These are phyloP conservation scores for Sclerodermus sp. DNA, from an alignment of 2,888 invertebrate species.

Conservation along the genomic window DNA sequence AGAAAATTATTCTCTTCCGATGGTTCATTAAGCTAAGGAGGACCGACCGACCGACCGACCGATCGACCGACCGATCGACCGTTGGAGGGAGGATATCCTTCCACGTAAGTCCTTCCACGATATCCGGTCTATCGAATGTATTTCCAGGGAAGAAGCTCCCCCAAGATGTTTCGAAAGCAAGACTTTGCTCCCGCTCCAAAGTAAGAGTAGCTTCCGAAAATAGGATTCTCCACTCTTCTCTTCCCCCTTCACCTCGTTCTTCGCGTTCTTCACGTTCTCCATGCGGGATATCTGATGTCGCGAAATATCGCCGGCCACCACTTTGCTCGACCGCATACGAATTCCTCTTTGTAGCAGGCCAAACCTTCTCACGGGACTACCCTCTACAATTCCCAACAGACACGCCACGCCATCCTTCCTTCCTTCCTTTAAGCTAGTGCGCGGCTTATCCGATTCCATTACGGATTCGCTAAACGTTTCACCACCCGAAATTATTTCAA, in stretches of 20 bases:
- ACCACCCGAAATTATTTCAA: no score
- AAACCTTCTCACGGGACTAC: no score
- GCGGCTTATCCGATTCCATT: slow-evolving; percentile 14
- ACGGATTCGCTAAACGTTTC: slow-evolving; percentile 1
- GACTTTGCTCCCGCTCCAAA: slow-evolving; percentile 3
- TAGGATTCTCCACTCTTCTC: slow-evolving; percentile 13
- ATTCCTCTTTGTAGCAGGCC: no score
- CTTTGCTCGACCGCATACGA: background rate
- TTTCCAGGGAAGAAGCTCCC: slow-evolving; percentile 4
- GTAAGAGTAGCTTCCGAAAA: slow-evolving; percentile 15
- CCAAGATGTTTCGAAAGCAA: slow-evolving; percentile 11
- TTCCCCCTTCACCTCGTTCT: no score
- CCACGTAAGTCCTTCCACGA: no score
- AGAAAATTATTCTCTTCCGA: no score
- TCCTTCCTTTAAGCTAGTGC: background rate
- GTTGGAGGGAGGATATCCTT: no score
- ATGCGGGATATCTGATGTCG: slow-evolving; percentile 15
- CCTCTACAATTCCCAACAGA: no score
- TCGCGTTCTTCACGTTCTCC: no score
- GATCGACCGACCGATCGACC: no score
- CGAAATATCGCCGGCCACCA: slow-evolving; percentile 4
- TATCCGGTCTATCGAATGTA: background rate
- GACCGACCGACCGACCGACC: no score
- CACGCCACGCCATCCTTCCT: background rate
- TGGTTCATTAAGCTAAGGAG: no score